Evolutionary conservation across 2,113 vertebrate genomes (phyloP), one percentile per base, ranked within the genome.

Genomic region (Pandion haliaetus): DNA sequence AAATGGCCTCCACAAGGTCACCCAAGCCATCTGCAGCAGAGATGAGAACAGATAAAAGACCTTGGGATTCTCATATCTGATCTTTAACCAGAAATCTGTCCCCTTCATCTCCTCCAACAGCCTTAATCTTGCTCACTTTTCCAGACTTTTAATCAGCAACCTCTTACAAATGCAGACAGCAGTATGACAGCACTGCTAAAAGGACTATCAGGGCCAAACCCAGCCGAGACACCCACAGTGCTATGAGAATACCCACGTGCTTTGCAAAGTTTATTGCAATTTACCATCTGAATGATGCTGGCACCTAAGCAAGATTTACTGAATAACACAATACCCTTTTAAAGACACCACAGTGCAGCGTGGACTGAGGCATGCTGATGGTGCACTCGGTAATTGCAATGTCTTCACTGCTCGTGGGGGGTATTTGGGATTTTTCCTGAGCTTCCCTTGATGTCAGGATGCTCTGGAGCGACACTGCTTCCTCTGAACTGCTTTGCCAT

Each of bases 341-440:
- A 32, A 57, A 47, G 38, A 2, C n/a, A 7, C 2, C 49, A 23
- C 8, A 14, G 83, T 34, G 69, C 52, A 59, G 50, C n/a, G 28
- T 0, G 10, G 66, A 20, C 13, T 1, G 3, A 29, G 36, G 21
- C 73, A 8, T 1, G 36, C 38, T 25, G 77, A 19, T 3, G 40
- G 12, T 8, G 38, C 58, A 5, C 78, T 72, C 16, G 5, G 47
- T n/a, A 58, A 73, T 20, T 50, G 2, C 59, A 34, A 17, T 5
- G 25, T 59, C 47, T 65, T 58, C 45, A 4, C 28, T 1, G 61
- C 61, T 71, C 24, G 0, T 10, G 66, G 59, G 0, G 34, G 34
- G 16, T 5, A n/a, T 23, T 31, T 34, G 86, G 86, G 74, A 13
- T 76, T 76, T 87, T 57, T 82, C 76, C 81, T 47, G 44, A 91